These are phyloP conservation scores for Oscheius sp. DNA, from an alignment of 2,888 invertebrate species.

Conservation along the genomic window DNA sequence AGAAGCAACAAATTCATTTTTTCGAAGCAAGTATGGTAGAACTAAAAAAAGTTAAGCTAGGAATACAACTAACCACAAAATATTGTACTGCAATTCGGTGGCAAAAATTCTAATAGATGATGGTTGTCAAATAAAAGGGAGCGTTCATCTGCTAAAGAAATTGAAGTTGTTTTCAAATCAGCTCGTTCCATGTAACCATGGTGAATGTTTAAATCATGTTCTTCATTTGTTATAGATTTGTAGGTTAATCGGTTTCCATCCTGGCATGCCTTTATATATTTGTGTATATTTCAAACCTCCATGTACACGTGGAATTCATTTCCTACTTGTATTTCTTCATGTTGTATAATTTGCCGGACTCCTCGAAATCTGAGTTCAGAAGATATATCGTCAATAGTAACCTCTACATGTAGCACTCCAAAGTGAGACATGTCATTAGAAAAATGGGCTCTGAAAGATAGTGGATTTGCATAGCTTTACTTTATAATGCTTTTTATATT, in stretches of 20 bases:
- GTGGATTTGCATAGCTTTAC: background rate
- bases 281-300: constrained; percentile 5
- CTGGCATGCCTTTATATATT: background rate
- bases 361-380: constrained; percentile 10
- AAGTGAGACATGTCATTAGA: constrained; percentile 19
- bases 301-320: constrained; percentile 30
- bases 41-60: background rate
- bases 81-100: background rate
- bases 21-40: background rate
- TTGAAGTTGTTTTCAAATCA: background rate
- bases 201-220: constrained; percentile 1
- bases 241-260: constrained; percentile 15
- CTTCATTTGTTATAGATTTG: background rate
- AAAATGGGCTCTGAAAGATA: background rate
- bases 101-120: background rate
- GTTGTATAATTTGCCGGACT: background rate
- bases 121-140: background rate
- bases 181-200: constrained; percentile 6
- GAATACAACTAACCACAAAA: background rate
- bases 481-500: constrained; percentile 32
- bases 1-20: background rate
- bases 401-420: constrained; percentile 10
- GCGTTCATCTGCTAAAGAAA: background rate
- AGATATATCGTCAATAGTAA: background rate
- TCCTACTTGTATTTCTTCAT: background rate